phyloP scores from a whole-genome alignment of 92 coral and sea anemone genomes.

The Virgularia gustaviana region DNA sequence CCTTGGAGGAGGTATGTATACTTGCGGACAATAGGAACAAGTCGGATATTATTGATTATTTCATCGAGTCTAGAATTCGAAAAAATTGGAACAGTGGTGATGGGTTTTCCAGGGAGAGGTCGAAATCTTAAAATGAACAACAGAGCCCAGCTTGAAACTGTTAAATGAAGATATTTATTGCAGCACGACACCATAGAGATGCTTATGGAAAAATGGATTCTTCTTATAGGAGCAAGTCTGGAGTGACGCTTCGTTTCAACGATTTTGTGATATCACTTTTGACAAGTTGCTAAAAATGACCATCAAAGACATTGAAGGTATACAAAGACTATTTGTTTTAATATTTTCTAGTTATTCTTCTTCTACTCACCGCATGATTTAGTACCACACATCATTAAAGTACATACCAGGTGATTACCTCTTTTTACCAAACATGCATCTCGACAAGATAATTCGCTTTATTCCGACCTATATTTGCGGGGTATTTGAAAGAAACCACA shows the following conservation, averaged over 20 bases:
- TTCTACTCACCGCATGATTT: too few relatives aligned
- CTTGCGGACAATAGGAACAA: too few relatives aligned
- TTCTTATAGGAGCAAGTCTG: conserved; percentile 20
- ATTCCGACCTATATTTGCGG: too few relatives aligned
- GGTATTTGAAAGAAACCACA: too few relatives aligned
- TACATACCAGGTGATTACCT: too few relatives aligned
- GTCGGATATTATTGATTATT: too few relatives aligned
- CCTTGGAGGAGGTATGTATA: conserved; percentile 48
- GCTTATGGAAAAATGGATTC: background rate
- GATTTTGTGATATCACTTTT: background rate
- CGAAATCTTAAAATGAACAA: background rate
- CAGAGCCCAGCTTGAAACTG: background rate
- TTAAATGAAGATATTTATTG: background rate
- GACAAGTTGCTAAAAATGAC: conserved; percentile 15
- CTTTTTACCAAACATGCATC: too few relatives aligned
- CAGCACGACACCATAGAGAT: background rate
- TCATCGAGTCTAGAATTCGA: too few relatives aligned
- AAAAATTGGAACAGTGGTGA: too few relatives aligned
- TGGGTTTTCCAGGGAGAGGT: background rate
- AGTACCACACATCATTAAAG: too few relatives aligned
- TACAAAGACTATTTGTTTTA: background rate
- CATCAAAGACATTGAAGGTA: conserved; percentile 15
- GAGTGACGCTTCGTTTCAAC: background rate
- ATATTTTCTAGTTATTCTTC: background rate
- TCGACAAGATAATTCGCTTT: too few relatives aligned